Base-by-base conservation (phyloP, 2,888 invertebrate species). In the Drosophila colorata region DNA sequence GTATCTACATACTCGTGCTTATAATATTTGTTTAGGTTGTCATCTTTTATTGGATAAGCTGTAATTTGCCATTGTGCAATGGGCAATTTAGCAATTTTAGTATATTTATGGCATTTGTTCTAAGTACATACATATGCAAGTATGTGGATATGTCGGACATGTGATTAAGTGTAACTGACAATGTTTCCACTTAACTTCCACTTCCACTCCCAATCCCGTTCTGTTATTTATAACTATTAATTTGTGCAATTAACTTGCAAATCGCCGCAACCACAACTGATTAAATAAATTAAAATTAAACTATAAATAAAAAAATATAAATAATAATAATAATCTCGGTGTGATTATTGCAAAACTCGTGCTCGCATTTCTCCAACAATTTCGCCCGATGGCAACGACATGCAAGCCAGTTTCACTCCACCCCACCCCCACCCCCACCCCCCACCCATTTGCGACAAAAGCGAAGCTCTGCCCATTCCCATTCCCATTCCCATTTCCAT, bases 181-280 rank as follows among this genome's bases (percentile, higher is more conserved):
- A 46, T 44, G 28, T 20, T 68, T 56, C 35, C 31, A 56, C 16
- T 61, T 40, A 14, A 55, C 28, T 31, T 23, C 60, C 37, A 60
- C 35, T 47, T 25, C 38, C 64, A 51, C 14, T 57, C 25, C 31
- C 49, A 51, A 43, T 58, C 61, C 52, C 63, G 49, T 67, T 66
- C 57, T 48, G 46, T 61, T 73, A 78, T 81, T 85, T 68, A 75
- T 78, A 80, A 67, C 73, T 58, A 69, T 66, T 80, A 83, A 83
- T 78, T 83, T 76, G 78, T 76, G 79, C 81, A 84, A 87, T 81
- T 87, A 84, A 78, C 64, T 84, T 68, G 72, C 68, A 87, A 84
- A 78, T 83, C 72, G 69, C 66, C 46, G 33, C 63, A 49, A 14
- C 13, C 35, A 53, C 64, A 74, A 66, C 61, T 81, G 69, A 81